These are phyloP conservation scores for Mesoligia furuncula DNA, from an alignment of 2,888 invertebrate genomes.

Conservation along the genomic window DNA sequence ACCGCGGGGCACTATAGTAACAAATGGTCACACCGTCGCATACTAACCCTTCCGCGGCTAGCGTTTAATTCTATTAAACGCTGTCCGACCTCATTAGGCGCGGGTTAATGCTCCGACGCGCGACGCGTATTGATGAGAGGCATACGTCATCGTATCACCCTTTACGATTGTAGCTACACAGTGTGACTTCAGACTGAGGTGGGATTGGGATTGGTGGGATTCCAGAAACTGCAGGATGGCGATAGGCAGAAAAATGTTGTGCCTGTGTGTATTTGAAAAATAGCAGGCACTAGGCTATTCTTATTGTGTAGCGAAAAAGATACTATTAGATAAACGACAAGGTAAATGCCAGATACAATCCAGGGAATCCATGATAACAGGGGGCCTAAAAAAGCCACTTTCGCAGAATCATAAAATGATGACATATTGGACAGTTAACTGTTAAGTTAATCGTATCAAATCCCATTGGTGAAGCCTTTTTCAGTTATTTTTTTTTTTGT, in stretches of 20 bases:
- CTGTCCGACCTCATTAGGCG: conserved; percentile 84
- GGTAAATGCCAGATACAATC: no score
- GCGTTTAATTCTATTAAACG: conserved; percentile 87
- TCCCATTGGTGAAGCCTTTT: no score
- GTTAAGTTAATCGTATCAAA: no score
- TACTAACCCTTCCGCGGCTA: conserved; percentile 69
- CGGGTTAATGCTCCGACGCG: conserved; percentile 81
- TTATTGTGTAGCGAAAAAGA: not conserved
- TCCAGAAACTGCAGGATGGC: not conserved
- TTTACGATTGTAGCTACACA: conserved; percentile 44
- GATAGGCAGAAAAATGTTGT: not conserved
- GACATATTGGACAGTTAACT: no score
- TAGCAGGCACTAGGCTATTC: not conserved
- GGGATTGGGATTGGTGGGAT: not conserved
- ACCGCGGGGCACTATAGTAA: conserved; percentile 59
- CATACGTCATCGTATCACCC: conserved; percentile 85
- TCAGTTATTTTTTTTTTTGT: no score
- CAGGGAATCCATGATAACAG: no score
- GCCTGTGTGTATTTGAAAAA: no score
- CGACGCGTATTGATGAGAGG: conserved; percentile 85
- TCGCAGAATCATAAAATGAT: no score
- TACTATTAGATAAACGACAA: no score
- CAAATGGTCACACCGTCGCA: conserved; percentile 56
- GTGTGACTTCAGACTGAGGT: not conserved
- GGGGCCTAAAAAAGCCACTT: no score